Evolutionary conservation across 2,113 vertebrate genomes (phyloP).

Genomic region (Toxostoma redivivum): DNA sequence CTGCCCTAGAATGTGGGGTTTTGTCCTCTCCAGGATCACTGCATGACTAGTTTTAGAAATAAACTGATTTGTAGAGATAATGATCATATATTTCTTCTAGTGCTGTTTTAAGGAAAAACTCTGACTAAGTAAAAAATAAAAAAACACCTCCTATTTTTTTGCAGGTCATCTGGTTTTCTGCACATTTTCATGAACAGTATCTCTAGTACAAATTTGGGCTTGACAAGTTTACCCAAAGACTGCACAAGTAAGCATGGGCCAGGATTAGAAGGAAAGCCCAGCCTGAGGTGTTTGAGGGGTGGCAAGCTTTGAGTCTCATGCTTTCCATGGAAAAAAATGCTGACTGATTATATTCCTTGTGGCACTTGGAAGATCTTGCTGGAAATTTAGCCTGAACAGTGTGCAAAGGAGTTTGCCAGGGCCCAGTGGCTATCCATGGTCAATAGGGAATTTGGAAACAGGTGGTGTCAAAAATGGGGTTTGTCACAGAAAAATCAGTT

Average conservation of each 20-base stretch:
- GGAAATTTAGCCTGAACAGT: constrained; percentile 4
- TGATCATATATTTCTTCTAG: background rate
- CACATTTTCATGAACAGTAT: background rate
- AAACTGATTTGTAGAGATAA: background rate
- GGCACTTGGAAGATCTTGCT: background rate
- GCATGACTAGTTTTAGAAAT: background rate
- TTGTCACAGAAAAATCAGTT: background rate
- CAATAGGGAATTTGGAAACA: background rate
- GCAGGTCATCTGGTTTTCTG: background rate
- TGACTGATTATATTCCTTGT: background rate
- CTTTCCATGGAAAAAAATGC: background rate
- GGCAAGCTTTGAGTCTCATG: background rate
- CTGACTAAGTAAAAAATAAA: background rate
- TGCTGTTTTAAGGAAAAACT: background rate
- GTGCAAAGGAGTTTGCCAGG: background rate
- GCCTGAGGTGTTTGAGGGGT: background rate
- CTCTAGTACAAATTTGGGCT: background rate
- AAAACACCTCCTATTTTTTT: background rate
- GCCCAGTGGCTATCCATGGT: background rate
- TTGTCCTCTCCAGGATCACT: background rate
- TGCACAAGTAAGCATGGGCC: background rate
- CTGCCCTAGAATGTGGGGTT: background rate
- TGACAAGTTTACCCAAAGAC: background rate
- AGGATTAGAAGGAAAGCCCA: background rate
- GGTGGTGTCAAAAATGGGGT: background rate